A percentile compares a stretch with the other conserved stretches of the same genome.
Conservation (phyloP, 64 coral and sea anemone species). For the Pachyseris speciosa region DNA sequence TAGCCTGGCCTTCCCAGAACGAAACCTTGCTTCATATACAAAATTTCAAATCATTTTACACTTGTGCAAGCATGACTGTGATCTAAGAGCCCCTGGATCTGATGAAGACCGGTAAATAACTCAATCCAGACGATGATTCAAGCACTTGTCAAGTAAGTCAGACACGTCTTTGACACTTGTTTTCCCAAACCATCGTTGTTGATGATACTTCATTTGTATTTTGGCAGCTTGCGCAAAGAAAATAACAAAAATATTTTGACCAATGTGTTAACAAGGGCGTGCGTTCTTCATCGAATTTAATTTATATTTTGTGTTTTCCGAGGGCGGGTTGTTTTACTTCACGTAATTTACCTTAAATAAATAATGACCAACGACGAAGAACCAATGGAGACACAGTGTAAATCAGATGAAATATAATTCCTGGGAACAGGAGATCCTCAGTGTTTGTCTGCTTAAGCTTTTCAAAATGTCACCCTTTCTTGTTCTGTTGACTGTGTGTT, state of each 20-base stretch:
- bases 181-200: background rate
- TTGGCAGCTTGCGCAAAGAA: background rate
- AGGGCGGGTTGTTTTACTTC: background rate
- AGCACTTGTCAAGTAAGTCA: background rate
- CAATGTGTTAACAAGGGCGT: background rate
- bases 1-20: too few species aligned
- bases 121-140: conserved; percentile 2
- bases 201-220: conserved; percentile 4
- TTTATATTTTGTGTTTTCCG: background rate
- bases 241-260: conserved; percentile 33
- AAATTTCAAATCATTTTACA: background rate
- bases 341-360: conserved; percentile 53
- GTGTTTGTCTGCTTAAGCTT: background rate
- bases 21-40: too few species aligned
- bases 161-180: background rate
- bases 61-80: background rate
- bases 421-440: background rate
- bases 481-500: background rate
- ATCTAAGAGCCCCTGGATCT: background rate
- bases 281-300: too few species aligned
- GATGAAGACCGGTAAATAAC: background rate
- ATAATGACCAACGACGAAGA: background rate
- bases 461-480: background rate
- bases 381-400: background rate
- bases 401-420: background rate